These are phyloP conservation scores for Oxycera nigricornis DNA, from an alignment of 2,888 invertebrate species.

Conservation along the genomic window DNA sequence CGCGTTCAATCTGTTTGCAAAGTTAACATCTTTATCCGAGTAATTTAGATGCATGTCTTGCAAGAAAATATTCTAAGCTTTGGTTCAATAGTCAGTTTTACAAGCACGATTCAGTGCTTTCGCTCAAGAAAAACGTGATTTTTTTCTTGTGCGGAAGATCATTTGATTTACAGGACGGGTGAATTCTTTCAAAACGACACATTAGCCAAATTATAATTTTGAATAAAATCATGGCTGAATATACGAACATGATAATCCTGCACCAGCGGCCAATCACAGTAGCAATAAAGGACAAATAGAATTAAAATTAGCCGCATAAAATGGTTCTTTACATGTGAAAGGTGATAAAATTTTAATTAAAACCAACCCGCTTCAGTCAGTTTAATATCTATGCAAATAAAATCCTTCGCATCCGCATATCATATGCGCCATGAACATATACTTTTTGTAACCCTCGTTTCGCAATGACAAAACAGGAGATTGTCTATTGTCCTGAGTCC, in stretches of 20 bases:
- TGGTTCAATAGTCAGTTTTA: too few relatives aligned
- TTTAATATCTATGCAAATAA: conserved; percentile 48
- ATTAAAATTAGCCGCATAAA: conserved; percentile 43
- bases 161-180: too few relatives aligned
- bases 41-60: not conserved
- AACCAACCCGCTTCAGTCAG: conserved; percentile 37
- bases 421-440: conserved; percentile 24
- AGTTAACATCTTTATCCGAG: conserved; percentile 41
- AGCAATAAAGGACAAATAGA: conserved; percentile 39
- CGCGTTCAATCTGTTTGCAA: conserved; percentile 21
- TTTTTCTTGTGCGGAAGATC: too few relatives aligned
- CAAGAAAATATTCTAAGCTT: too few relatives aligned
- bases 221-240: too few relatives aligned
- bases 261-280: too few relatives aligned
- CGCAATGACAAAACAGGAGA: conserved; percentile 30
- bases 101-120: too few relatives aligned
- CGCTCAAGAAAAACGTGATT: too few relatives aligned
- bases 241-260: too few relatives aligned
- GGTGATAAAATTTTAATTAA: conserved; percentile 48
- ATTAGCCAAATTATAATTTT: too few relatives aligned
- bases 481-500: conserved; percentile 31
- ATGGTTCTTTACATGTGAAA: conserved; percentile 43
- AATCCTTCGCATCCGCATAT: conserved; percentile 43
- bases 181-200: too few relatives aligned
- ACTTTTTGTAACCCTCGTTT: conserved; percentile 38